These are phyloP conservation scores for Stegostoma tigrinum DNA, from an alignment of 2,113 vertebrate genomes.

Conservation along the genomic window DNA sequence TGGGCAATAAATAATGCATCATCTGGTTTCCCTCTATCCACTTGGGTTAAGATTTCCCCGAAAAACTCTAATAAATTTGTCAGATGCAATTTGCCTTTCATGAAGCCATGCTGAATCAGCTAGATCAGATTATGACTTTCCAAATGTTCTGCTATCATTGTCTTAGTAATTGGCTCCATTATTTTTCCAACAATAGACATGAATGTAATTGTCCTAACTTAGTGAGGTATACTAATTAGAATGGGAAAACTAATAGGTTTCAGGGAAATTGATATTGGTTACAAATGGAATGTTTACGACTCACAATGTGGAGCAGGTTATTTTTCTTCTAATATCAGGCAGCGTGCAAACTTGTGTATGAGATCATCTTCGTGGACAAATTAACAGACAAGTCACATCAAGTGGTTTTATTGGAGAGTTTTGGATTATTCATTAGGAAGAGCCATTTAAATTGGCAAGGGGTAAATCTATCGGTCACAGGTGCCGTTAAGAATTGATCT, in stretches of 20 bases:
- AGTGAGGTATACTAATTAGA: neutral
- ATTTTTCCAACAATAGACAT: too few species aligned
- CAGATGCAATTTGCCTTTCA: too few species aligned
- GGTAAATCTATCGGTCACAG: neutral
- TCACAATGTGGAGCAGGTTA: neutral
- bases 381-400: neutral
- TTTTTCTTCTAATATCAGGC: neutral
- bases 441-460: neutral
- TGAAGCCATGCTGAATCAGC: too few species aligned
- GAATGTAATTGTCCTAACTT: neutral
- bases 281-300: neutral
- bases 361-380: neutral
- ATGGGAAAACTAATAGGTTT: neutral
- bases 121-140: too few species aligned
- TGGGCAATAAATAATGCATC: too few species aligned
- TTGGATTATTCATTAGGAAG: neutral
- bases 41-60: too few species aligned
- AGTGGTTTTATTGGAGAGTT: neutral
- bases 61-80: too few species aligned
- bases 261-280: neutral
- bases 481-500: neutral
- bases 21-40: too few species aligned
- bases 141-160: too few species aligned
- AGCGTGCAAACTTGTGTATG: neutral
- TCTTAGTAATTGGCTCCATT: too few species aligned